Evolutionary conservation across 2,797 vertebrate species (phyloP).

Genomic region (Pyrocephalus nanus): DNA sequence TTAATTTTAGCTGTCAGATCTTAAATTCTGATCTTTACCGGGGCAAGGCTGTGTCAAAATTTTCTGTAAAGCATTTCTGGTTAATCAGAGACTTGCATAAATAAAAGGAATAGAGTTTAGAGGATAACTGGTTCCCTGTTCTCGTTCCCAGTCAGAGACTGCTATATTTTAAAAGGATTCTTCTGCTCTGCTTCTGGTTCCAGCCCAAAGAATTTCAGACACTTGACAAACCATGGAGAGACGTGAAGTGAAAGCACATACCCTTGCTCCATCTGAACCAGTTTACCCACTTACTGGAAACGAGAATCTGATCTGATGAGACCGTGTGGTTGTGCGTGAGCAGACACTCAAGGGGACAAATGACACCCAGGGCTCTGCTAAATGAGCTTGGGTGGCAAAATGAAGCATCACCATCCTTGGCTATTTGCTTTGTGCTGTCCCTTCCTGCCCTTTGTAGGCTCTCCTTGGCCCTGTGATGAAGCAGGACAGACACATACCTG

Average conservation of each 20-base stretch:
- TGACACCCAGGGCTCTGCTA: not conserved
- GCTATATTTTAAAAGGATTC: not conserved
- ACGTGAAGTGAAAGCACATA: not conserved
- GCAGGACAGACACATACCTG: not conserved
- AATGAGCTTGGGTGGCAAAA: accelerated
- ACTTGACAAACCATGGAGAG: not conserved
- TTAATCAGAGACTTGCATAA: not conserved
- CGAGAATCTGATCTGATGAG: not conserved
- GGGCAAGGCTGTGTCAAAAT: not conserved
- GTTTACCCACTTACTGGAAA: not conserved
- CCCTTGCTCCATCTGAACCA: not conserved
- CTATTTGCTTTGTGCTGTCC: not conserved
- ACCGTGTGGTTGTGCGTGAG: not conserved
- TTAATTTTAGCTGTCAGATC: not conserved
- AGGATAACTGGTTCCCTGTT: not conserved
- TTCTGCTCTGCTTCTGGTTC: not conserved
- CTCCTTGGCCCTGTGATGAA: not conserved
- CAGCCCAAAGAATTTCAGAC: not conserved
- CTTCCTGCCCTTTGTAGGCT: not conserved
- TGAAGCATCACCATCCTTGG: not conserved
- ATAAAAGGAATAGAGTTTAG: not conserved
- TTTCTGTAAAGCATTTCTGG: not conserved
- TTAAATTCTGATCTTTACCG: not conserved
- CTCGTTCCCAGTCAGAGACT: not conserved
- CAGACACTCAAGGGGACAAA: not conserved